Percentiles rank a stretch among this genome's conserved stretches.
Evolutionary conservation across 2,797 vertebrate species (phyloP).

Genomic region (Micromesistius poutassou): DNA sequence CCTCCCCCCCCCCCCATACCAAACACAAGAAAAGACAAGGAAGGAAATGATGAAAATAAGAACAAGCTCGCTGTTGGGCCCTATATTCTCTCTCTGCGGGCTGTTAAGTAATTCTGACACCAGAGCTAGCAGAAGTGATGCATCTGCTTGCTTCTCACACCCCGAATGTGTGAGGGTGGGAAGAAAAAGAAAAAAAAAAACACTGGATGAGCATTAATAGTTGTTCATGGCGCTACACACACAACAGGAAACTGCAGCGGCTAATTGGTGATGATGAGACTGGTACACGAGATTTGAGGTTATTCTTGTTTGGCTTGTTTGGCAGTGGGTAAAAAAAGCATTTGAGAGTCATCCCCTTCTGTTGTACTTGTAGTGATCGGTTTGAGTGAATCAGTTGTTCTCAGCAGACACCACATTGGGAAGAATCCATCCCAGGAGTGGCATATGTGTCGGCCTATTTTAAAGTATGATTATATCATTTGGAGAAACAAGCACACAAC

Average conservation of each 20-base stretch:
- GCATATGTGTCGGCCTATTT: too few species aligned
- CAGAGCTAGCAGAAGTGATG: constrained; percentile 29
- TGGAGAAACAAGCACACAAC: not conserved
- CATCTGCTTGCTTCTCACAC: constrained; percentile 10
- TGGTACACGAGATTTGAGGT: not conserved
- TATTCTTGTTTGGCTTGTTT: too few species aligned
- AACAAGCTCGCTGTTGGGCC: constrained; percentile 17
- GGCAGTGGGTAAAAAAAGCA: too few species aligned
- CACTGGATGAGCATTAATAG: constrained; percentile 2
- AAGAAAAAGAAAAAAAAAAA: constrained; percentile 5
- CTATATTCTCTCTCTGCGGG: constrained; percentile 26
- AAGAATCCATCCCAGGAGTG: too few species aligned
- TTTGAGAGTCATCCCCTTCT: too few species aligned
- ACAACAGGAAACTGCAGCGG: not conserved
- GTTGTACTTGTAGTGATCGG: too few species aligned
- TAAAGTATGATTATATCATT: not conserved
- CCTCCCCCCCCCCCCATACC: constrained; percentile 63
- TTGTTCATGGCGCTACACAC: not conserved
- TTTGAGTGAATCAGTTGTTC: too few species aligned
- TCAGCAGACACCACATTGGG: too few species aligned
- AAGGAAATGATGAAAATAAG: constrained; percentile 28
- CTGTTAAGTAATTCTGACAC: constrained; percentile 34
- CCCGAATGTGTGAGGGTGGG: constrained; percentile 21
- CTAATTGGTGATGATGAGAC: not conserved
- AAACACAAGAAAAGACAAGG: constrained; percentile 23